These are phyloP conservation scores for Condylura cristata DNA, from an alignment of 2,113 vertebrate species.

Conservation along the genomic window DNA sequence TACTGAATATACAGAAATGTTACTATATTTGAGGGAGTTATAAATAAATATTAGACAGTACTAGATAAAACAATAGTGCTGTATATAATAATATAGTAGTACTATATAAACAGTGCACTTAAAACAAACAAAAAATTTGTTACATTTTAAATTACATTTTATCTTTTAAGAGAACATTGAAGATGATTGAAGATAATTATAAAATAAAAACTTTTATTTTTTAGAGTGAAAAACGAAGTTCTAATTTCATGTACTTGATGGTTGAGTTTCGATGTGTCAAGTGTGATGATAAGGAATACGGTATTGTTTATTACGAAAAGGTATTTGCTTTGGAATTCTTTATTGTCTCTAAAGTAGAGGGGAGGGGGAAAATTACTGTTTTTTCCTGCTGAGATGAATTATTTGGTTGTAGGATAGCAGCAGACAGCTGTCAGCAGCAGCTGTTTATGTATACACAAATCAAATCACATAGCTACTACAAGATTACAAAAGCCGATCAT, in stretches of 20 bases:
- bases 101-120: background rate
- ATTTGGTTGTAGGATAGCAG: conserved; percentile 52
- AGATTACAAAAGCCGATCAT: conserved; percentile 77
- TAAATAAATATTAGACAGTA: background rate
- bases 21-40: background rate
- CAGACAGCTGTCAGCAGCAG: conserved; percentile 80
- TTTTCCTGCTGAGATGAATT: conserved; percentile 74
- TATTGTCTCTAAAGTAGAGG: conserved; percentile 43
- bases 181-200: background rate
- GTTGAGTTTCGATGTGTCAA: conserved; percentile 98
- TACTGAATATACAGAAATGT: background rate
- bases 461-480: conserved; percentile 66
- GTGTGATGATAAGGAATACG: conserved; percentile 95
- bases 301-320: conserved; percentile 99
- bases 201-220: conserved; percentile 43
- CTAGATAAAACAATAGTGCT: background rate
- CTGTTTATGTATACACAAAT: conserved; percentile 77
- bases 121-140: background rate
- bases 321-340: conserved; percentile 84
- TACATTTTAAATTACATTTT: background rate
- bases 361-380: conserved; percentile 62
- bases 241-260: conserved; percentile 99
- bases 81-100: background rate
- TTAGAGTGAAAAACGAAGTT: conserved; percentile 98
- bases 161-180: conserved; percentile 46